phyloP scores from a whole-genome alignment of 2,797 vertebrate genomes.

The Thalassophryne amazonica region DNA sequence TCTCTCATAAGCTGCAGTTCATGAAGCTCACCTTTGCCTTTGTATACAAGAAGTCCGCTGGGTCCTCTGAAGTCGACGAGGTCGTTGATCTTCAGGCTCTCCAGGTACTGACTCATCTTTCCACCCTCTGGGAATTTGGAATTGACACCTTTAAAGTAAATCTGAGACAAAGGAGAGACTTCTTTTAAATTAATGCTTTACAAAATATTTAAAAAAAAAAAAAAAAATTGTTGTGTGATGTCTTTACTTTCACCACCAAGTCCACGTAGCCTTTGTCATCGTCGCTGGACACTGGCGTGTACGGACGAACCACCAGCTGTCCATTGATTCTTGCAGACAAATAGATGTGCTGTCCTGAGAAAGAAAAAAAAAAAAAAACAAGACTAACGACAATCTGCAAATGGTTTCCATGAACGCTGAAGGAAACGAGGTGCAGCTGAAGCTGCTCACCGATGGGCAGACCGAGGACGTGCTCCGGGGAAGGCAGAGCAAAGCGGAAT shows the following conservation, averaged over 20 bases:
- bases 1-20: too few relatives aligned
- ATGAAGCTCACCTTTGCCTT: slow-evolving; percentile 83
- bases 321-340: slow-evolving; percentile 87
- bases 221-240: neutral
- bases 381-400: neutral
- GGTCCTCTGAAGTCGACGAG: slow-evolving; percentile 94
- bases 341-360: slow-evolving; percentile 93
- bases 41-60: slow-evolving; percentile 89
- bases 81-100: slow-evolving; percentile 85
- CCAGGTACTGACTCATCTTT: slow-evolving; percentile 96
- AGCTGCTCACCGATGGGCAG: slow-evolving; percentile 86
- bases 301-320: slow-evolving; percentile 89
- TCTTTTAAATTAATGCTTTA: too few relatives aligned
- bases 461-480: slow-evolving; percentile 84
- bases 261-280: slow-evolving; percentile 94
- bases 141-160: slow-evolving; percentile 89
- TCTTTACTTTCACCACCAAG: slow-evolving; percentile 90
- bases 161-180: slow-evolving; percentile 74
- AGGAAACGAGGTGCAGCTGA: neutral
- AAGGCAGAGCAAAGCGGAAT: slow-evolving; percentile 91
- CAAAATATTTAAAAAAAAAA: too few relatives aligned
- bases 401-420: too few relatives aligned
- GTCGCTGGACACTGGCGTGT: slow-evolving; percentile 94
- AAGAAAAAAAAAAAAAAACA: neutral
- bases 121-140: slow-evolving; percentile 95